Evolutionary conservation across 2,113 vertebrate species (phyloP).

Genomic region (Trematomus loennbergii): DNA sequence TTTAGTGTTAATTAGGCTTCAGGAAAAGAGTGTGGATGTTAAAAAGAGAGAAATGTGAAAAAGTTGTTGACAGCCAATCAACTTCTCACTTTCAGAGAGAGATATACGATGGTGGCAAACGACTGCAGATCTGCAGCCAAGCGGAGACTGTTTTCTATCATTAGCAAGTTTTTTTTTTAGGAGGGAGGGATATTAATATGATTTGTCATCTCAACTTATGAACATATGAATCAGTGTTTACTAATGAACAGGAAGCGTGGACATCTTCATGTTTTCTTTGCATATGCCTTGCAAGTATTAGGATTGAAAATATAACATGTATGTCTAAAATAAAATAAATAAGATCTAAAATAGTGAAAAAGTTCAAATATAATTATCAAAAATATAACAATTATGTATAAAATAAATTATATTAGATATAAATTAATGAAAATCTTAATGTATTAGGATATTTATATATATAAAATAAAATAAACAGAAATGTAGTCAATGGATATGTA

Average conservation of each 20-base stretch:
- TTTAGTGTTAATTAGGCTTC: constrained; percentile 84
- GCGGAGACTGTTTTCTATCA: constrained; percentile 60
- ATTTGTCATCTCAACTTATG: constrained; percentile 72
- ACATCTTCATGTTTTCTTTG: neutral
- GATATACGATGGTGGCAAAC: constrained; percentile 64
- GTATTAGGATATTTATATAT: no score
- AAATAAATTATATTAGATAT: no score
- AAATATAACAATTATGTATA: no score
- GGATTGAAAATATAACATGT: no score
- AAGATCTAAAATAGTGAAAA: no score
- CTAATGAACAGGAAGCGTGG: constrained; percentile 37
- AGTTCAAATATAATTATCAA: no score
- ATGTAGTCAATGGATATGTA: no score
- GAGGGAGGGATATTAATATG: constrained; percentile 59
- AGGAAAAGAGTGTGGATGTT: constrained; percentile 69
- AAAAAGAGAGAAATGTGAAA: constrained; percentile 59
- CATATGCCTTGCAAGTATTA: no score
- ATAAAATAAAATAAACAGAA: no score
- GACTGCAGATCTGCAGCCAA: constrained; percentile 65
- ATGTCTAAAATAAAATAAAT: no score
- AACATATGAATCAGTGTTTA: constrained; percentile 75
- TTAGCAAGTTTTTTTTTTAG: constrained; percentile 65
- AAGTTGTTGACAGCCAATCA: constrained; percentile 87
- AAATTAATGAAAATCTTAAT: no score
- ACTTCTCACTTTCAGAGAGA: constrained; percentile 78